Evolutionary conservation across 2,888 invertebrate genomes (phyloP), one percentile per base, ranked within the genome.

Genomic region (Xestia sexstrigata): DNA sequence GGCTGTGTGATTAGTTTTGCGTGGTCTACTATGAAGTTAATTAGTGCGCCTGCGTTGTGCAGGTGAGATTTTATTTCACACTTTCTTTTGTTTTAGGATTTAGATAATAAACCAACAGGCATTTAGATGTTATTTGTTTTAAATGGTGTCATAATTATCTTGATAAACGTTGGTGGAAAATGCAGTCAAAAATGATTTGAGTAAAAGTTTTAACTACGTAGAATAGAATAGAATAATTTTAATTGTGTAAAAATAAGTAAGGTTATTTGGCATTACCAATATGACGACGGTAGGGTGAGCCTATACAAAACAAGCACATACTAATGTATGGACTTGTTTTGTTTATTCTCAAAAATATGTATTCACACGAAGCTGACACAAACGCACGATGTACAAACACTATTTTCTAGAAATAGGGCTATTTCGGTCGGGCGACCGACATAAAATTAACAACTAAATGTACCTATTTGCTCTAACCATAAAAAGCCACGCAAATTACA

Each of bases 391-490:
- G 30, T 9, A 39, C 23, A 58, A 30, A 23, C 47, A 67, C 1
- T 9, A 26, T 39, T 62, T 72, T 30, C 26, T 71, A 62, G 20
- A 55, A 74, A 60, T 52, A 71, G 47, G n/a, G n/a, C n/a, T n/a
- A n/a, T n/a, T n/a, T n/a, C n/a, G n/a, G n/a, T n/a, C n/a, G n/a
- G n/a, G n/a, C n/a, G n/a, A n/a, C n/a, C n/a, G 5, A 58, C 35
- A 68, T 74, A 68, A 84, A 71, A 83, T 78, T 58, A 49, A 13
- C 73, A 73, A 70, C 23, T 68, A 78, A 83, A 70, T 84, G 23
- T 23, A n/a, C n/a, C n/a, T n/a, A 39, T 55, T 49, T 79, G 84
- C 30, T 74, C 30, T 74, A 52, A 79, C 35, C 67, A 67, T 70
- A 30, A 39, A 39, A 35, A 39, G 9, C 23, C 8, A 42, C 35